These are phyloP conservation scores for Mya arenaria DNA, from an alignment of 1,140 invertebrate species.

Conservation along the genomic window DNA sequence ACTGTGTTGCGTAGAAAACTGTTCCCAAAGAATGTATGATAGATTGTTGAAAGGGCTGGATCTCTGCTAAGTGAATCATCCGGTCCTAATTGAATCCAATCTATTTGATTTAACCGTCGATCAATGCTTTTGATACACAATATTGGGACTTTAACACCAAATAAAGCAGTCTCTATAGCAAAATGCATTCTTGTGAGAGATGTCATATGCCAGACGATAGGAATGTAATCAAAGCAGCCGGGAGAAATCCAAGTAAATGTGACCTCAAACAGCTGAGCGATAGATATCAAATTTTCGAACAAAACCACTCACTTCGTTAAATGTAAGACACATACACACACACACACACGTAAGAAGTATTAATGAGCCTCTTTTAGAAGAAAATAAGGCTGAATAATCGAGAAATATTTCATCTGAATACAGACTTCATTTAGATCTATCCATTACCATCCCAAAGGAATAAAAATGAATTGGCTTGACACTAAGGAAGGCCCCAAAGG, in stretches of 20 bases:
- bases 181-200: background rate
- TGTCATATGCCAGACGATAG: too few species aligned
- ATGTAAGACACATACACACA: too few species aligned
- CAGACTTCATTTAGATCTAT: conserved; percentile 57
- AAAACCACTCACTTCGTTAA: too few species aligned
- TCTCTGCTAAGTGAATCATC: conserved; percentile 43
- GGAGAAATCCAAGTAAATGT: background rate
- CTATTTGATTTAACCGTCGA: conserved; percentile 50
- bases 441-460: conserved; percentile 47
- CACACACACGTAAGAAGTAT: conserved; percentile 40
- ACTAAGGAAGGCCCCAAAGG: conserved; percentile 45
- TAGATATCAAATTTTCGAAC: background rate
- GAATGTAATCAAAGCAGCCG: too few species aligned
- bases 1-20: too few species aligned
- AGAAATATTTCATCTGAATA: conserved; percentile 61
- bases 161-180: conserved; percentile 30
- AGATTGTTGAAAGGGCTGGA: background rate
- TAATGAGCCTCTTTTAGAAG: conserved; percentile 53
- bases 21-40: background rate
- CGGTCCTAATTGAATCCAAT: conserved; percentile 50
- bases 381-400: conserved; percentile 51
- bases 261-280: background rate
- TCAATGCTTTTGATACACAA: conserved; percentile 53
- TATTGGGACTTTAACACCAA: conserved; percentile 37
- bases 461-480: conserved; percentile 54